phyloP scores from a whole-genome alignment of 2,797 vertebrate species.

The Serranus cabrilla region DNA sequence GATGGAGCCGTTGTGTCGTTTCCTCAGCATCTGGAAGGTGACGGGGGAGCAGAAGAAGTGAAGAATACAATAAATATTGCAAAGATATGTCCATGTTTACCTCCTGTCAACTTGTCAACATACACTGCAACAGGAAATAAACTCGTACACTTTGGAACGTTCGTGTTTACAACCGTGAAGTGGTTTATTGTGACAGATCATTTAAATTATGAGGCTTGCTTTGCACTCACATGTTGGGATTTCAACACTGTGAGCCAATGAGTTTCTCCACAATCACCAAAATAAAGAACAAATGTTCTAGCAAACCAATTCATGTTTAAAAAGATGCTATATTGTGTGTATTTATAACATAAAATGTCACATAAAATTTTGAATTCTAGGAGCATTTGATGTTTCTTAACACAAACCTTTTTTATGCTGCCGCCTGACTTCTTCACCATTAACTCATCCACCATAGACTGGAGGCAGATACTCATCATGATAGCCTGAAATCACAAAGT shows the following conservation, averaged over 20 bases:
- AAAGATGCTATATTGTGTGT: neutral
- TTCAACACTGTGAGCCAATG: neutral
- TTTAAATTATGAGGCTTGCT: neutral
- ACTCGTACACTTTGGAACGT: too few relatives aligned
- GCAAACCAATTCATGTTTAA: neutral
- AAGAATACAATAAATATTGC: neutral
- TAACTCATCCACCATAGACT: conserved; percentile 98
- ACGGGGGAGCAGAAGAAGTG: neutral
- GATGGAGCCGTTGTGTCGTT: conserved; percentile 89
- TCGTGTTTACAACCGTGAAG: too few relatives aligned
- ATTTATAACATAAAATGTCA: neutral
- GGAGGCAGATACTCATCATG: conserved; percentile 99
- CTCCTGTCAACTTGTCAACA: too few relatives aligned
- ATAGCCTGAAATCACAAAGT: conserved; percentile 89
- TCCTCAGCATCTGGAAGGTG: conserved; percentile 90
- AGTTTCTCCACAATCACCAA: neutral
- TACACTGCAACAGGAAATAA: too few relatives aligned
- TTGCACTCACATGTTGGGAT: neutral
- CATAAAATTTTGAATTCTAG: neutral
- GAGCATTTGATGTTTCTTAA: neutral
- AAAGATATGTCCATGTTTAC: too few relatives aligned
- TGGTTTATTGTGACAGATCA: too few relatives aligned
- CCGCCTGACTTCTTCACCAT: conserved; percentile 99
- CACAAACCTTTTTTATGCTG: conserved; percentile 95
- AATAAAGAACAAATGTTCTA: neutral